Conservation (phyloP, 2,797 vertebrate genomes). For the Phrynocephalus vlangalii region DNA sequence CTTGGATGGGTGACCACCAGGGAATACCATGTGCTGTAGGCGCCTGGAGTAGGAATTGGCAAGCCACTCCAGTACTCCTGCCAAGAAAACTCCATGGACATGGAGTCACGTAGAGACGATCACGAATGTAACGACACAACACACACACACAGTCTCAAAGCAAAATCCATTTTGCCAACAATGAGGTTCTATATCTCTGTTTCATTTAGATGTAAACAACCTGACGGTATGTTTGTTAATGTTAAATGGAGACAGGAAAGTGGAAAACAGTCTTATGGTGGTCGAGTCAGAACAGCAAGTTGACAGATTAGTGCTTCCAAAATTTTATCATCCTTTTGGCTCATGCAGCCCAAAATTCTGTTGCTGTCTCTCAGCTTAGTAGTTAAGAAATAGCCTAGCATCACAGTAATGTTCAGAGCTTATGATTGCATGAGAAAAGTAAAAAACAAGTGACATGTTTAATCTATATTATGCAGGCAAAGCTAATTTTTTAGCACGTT, state of each 20-base stretch:
- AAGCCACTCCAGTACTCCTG: no score
- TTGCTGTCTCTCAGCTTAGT: neutral
- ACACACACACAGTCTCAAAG: no score
- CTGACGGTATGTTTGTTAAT: neutral
- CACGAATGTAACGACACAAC: no score
- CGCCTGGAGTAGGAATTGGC: no score
- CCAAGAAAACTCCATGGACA: no score
- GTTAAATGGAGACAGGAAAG: neutral
- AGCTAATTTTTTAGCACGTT: constrained; percentile 5
- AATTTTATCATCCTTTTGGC: neutral
- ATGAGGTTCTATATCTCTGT: no score
- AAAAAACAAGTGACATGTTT: neutral
- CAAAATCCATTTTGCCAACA: neutral
- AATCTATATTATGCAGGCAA: neutral
- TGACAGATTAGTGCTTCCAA: neutral
- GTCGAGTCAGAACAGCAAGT: neutral
- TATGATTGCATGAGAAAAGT: neutral
- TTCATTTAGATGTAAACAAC: neutral
- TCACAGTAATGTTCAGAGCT: neutral
- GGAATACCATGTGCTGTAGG: no score
- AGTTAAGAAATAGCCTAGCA: neutral
- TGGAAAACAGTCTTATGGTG: neutral
- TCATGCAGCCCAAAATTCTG: neutral
- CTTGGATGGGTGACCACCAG: no score
- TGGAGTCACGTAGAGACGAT: no score